A percentile compares a stretch with the other conserved stretches of the same genome.
Conservation (phyloP, 2,113 vertebrate species). For the Oncorhynchus keta region DNA sequence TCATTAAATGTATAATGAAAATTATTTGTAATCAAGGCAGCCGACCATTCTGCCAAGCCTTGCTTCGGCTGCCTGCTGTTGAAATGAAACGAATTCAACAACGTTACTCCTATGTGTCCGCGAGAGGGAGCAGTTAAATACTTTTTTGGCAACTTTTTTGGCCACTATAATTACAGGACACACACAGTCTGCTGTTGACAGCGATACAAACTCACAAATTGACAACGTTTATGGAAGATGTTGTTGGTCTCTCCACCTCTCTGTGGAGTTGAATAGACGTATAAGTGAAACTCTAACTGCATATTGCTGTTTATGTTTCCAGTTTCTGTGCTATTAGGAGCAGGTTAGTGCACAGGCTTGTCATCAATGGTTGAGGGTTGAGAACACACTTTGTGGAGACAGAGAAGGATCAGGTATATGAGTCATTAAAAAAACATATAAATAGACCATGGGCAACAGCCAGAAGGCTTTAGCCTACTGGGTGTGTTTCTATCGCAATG, state of each 20-base stretch:
- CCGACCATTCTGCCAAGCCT: background rate
- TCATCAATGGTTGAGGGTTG: too few relatives aligned
- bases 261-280: background rate
- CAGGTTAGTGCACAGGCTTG: too few relatives aligned
- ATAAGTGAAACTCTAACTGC: too few relatives aligned
- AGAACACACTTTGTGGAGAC: too few relatives aligned
- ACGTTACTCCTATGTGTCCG: background rate
- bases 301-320: background rate
- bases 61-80: background rate
- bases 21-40: background rate
- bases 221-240: background rate
- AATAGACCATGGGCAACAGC: too few relatives aligned
- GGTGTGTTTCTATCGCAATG: too few relatives aligned
- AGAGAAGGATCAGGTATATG: too few relatives aligned
- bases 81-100: constrained; percentile 14
- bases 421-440: too few relatives aligned
- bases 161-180: too few relatives aligned
- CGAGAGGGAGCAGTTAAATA: constrained; percentile 17
- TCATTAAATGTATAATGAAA: background rate
- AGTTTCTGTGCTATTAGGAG: background rate
- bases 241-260: background rate
- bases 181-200: too few relatives aligned
- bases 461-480: too few relatives aligned
- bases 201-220: background rate
- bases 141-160: background rate